Evolutionary conservation across 2,113 vertebrate genomes (phyloP), one percentile per base, ranked within the genome.

Genomic region (Varanus komodoensis): DNA sequence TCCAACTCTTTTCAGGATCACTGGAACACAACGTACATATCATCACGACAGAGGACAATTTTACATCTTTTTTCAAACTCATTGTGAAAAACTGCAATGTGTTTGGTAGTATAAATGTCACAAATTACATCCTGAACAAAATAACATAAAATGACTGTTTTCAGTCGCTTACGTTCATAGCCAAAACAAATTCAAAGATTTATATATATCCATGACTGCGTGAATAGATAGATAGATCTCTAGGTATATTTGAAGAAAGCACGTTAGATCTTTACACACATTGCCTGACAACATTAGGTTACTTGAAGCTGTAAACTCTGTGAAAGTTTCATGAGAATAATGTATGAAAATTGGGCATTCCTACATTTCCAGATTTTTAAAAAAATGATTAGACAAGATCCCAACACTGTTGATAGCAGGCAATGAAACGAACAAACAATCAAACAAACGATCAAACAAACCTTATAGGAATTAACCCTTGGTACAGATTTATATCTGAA

Each of bases 281-380:
- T 19, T 48, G 91, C 89, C 82, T 54, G 93, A 96, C 89, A 92
- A 95, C 91, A 95, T 89, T 44, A 83, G 84, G 86, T 89, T 90
- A 95, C 90, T 89, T 89, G 0, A 89, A 94, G 86, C 89, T 95
- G 95, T 93, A 96, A 94, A 95, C 92, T 23, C 82, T 75, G 89
- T 91, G 88, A 19, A 94, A 93, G 61, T 94, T 87, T 87, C n/a
- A 21, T 71, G 64, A 89, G 89, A 64, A 88, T 61, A 87, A 89
- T 91, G 84, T 93, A 94, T 91, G 82, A 82, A 97, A 93, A 93
- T 50, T 85, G 78, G 94, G 84, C 82, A 84, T 91, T 89, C 89
- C 61, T 92, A 86, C 19, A 77, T 93, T 92, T 75, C 67, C 93
- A 89, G 38, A 44, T 44, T 44, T 44, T 44, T 44, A 2, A 44